Evolutionary conservation across 2,113 vertebrate species (phyloP).

Genomic region (Hucho hucho): DNA sequence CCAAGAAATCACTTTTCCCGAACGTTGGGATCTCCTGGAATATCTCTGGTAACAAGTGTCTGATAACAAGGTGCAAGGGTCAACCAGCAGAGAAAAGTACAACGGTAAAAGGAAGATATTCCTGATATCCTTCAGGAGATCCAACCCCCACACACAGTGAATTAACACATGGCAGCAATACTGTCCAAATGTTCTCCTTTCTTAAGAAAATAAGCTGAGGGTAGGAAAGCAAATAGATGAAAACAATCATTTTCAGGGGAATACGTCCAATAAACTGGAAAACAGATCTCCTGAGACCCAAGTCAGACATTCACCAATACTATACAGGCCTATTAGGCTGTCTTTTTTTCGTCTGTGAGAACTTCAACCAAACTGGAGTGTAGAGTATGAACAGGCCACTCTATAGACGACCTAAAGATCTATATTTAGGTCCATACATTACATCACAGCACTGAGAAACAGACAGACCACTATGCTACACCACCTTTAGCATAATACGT

Average conservation of each 20-base stretch:
- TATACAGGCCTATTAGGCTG: background rate
- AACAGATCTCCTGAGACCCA: background rate
- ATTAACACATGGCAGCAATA: constrained; percentile 16
- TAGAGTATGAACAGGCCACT: no score
- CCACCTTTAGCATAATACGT: no score
- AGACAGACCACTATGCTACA: no score
- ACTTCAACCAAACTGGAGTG: background rate
- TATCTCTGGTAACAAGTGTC: background rate
- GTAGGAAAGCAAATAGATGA: constrained; percentile 1
- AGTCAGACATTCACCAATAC: constrained; percentile 1
- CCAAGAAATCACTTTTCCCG: background rate
- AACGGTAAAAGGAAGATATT: background rate
- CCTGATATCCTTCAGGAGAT: background rate
- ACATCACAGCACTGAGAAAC: no score
- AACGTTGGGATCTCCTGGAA: background rate
- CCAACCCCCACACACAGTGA: background rate
- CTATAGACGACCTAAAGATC: no score
- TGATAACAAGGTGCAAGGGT: constrained; percentile 2
- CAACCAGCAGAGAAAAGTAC: background rate
- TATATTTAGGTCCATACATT: no score
- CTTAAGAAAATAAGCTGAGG: constrained; percentile 2
- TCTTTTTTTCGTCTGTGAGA: background rate
- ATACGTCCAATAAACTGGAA: constrained; percentile 1
- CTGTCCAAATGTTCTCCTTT: constrained; percentile 4
- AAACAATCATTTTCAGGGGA: constrained; percentile 8